Percentiles rank a stretch among this genome's conserved stretches.
Evolutionary conservation across 2,797 vertebrate genomes (phyloP).

Genomic region (Oreonectes daqikongensis): DNA sequence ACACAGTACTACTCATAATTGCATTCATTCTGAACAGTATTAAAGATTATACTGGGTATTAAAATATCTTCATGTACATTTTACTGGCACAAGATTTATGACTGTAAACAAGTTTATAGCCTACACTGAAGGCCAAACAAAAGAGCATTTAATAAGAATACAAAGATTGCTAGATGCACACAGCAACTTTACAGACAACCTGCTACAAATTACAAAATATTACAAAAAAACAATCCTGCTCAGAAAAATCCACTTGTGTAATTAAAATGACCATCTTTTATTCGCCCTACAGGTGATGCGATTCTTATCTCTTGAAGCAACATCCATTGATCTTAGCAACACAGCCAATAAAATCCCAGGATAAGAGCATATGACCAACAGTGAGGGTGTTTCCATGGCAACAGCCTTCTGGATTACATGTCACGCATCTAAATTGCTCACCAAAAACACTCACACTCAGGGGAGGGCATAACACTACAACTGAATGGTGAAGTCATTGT

Average conservation of each 20-base stretch:
- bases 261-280: constrained; percentile 21
- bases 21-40: too few species aligned
- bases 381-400: constrained; percentile 69
- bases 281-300: constrained; percentile 21
- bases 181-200: not conserved
- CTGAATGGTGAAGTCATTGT: constrained; percentile 36
- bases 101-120: not conserved
- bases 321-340: constrained; percentile 47
- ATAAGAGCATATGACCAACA: constrained; percentile 47
- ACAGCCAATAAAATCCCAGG: constrained; percentile 50
- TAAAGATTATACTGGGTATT: too few species aligned
- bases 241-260: not conserved
- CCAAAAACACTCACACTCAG: constrained; percentile 53
- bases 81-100: not conserved
- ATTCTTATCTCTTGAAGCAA: constrained; percentile 31
- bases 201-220: not conserved
- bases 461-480: constrained; percentile 34
- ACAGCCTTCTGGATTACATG: constrained; percentile 88
- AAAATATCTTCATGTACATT: not conserved
- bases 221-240: not conserved
- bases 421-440: constrained; percentile 89
- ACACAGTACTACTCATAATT: not conserved
- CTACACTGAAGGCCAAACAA: not conserved
- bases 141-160: not conserved
- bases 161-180: not conserved